Base-by-base conservation (phyloP, 2,888 invertebrate species). In the Entomobrya multifasciata region DNA sequence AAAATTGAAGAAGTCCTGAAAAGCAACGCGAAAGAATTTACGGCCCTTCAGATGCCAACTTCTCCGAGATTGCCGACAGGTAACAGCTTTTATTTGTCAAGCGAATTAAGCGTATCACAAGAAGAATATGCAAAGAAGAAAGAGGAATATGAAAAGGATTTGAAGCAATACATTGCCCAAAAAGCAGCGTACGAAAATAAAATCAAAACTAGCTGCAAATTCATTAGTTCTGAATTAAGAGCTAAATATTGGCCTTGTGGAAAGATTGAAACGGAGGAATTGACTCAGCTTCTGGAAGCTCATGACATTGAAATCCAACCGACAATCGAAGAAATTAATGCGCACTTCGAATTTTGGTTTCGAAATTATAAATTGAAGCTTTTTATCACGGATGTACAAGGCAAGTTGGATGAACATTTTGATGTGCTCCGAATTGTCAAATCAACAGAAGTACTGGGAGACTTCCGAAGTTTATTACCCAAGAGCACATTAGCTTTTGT, bases 311-410 rank as follows among this genome's bases (percentile, higher is more conserved):
- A 62, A 25, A 8, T 5, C 8, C 13, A 10, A 36, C 4, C 22
- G 1, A 20, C 27, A 3, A 36, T 30, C 0, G n/a, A 22, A 44
- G 1, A 65, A 15, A 17, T 41, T 5, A 44, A 47, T 15, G 8
- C 0, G 13, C 1, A 6, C 0, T 25, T 52, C 4, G 1, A 22
- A 1, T 3, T 27, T 0, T 78, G 78, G 78, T 22, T n/a, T 30
- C 4, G 27, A 44, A 78, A 76, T 22, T 30, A 41, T 10, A 1
- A 78, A 25, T 10, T 62, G 10, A 30, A 27, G 5, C 11, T 47
- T 17, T 79, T 79, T 13, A 30, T 67, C 0, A 11, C 30, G 13
- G 30, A 65, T 0, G 65, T 79, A 22, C 65, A 79, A 15, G 15
- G 15, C 0, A 52, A 27, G 30, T 44, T 62, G 60, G 17, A 79